Conservation (phyloP, 2,888 invertebrate genomes). For the Hartigia nigra region DNA sequence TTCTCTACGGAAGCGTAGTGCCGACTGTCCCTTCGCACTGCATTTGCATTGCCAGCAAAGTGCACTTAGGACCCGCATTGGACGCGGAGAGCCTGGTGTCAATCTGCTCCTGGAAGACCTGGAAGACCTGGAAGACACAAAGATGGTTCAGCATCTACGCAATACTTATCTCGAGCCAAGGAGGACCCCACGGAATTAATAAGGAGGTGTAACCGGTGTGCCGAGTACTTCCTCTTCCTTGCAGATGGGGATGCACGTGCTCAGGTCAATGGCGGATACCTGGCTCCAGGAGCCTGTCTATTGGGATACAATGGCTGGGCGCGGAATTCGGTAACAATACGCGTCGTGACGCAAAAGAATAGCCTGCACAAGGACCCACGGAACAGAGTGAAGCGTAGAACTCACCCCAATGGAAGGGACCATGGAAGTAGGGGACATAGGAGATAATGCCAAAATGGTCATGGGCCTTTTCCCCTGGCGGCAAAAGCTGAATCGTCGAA, state of each 20-base stretch:
- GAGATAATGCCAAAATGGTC: constrained; percentile 1
- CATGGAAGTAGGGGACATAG: background rate
- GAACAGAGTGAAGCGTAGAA: background rate
- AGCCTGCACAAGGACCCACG: background rate
- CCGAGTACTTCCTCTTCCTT: background rate
- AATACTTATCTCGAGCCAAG: background rate
- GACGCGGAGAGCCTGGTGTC: background rate
- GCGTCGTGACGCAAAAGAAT: background rate
- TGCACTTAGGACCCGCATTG: background rate
- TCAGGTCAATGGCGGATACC: constrained; percentile 1
- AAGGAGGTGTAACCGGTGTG: background rate
- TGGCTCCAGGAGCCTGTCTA: background rate
- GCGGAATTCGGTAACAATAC: constrained; percentile 20
- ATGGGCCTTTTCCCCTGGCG: background rate
- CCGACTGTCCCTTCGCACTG: background rate
- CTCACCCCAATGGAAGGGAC: background rate
- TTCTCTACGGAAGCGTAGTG: background rate
- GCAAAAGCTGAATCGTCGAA: background rate
- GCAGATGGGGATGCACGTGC: constrained; percentile 6
- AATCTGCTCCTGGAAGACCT: background rate
- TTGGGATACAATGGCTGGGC: constrained; percentile 8
- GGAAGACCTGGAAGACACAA: background rate
- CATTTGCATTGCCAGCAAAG: background rate
- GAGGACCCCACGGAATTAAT: background rate
- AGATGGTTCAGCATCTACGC: background rate